phyloP scores from a whole-genome alignment of 2,113 vertebrate genomes.

The Trematocara unimaculatum region DNA sequence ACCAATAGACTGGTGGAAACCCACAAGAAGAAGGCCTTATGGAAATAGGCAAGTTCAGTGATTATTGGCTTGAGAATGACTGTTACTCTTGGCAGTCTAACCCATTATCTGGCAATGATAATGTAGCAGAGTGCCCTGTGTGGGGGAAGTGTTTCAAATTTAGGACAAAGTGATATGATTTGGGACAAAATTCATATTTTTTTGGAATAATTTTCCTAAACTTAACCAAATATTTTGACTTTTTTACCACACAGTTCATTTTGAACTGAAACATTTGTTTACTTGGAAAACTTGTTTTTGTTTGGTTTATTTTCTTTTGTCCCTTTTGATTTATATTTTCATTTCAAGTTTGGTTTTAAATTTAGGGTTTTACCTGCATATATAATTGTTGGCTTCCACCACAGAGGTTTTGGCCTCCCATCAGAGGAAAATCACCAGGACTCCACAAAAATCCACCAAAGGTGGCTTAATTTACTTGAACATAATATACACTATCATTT shows the following conservation, averaged over 20 bases:
- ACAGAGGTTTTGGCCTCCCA: not conserved
- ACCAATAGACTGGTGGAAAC: not conserved
- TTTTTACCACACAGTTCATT: accelerated
- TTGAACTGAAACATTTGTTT: not conserved
- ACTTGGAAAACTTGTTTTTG: not conserved
- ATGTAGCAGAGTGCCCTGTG: not conserved
- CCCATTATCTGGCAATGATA: not conserved
- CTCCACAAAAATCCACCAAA: accelerated
- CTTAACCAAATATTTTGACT: not conserved
- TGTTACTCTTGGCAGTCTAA: not conserved
- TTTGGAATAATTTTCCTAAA: not conserved
- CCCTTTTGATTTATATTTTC: not conserved
- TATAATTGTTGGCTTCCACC: not conserved
- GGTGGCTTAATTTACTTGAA: not conserved
- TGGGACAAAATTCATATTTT: not conserved
- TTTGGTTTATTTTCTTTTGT: not conserved
- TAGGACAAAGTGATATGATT: not conserved
- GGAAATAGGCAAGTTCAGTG: not conserved
- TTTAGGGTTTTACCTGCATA: not conserved
- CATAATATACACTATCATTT: not conserved
- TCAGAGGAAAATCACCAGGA: not conserved
- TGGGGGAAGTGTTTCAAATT: not conserved
- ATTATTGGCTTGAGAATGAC: not conserved
- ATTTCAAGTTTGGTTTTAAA: not conserved
- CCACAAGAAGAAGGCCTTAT: not conserved